phyloP scores from a whole-genome alignment of 2,888 invertebrate genomes.

The Protodeltote pygarga region DNA sequence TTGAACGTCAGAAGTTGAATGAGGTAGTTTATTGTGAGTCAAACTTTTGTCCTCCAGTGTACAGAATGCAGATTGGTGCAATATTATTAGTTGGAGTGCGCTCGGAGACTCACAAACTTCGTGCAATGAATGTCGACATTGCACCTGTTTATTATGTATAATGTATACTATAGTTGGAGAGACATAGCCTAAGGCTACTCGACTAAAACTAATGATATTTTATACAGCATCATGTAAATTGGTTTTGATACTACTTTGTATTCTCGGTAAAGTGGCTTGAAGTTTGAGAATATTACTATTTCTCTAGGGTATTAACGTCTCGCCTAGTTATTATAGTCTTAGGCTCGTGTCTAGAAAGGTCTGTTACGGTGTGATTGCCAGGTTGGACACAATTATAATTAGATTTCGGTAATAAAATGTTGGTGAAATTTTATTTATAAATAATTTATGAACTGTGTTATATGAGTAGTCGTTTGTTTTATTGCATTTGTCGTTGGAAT shows the following conservation, averaged over 20 bases:
- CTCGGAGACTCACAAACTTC: conserved; percentile 24
- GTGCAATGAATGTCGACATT: conserved; percentile 26
- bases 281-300: conserved; percentile 22
- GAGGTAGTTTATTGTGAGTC: conserved; percentile 20
- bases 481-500: no score
- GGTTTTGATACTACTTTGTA: conserved; percentile 16
- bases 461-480: no score
- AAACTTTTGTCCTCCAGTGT: conserved; percentile 37
- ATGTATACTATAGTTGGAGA: conserved; percentile 6
- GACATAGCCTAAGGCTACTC: conserved; percentile 32
- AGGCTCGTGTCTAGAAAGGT: no score
- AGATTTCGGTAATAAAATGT: no score
- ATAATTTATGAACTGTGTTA: no score
- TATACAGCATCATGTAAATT: conserved; percentile 25
- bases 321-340: conserved; percentile 12
- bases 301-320: conserved; percentile 22
- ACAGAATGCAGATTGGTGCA: conserved; percentile 37
- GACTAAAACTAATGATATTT: conserved; percentile 23
- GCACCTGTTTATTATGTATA: conserved; percentile 38
- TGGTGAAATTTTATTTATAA: no score
- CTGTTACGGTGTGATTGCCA: neutral
- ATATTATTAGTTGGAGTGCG: conserved; percentile 27
- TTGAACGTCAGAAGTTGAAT: conserved; percentile 8
- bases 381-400: no score
- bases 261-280: conserved; percentile 8